Evolutionary conservation across 1,140 invertebrate genomes (phyloP).

Genomic region (Adelges cooleyi): DNA sequence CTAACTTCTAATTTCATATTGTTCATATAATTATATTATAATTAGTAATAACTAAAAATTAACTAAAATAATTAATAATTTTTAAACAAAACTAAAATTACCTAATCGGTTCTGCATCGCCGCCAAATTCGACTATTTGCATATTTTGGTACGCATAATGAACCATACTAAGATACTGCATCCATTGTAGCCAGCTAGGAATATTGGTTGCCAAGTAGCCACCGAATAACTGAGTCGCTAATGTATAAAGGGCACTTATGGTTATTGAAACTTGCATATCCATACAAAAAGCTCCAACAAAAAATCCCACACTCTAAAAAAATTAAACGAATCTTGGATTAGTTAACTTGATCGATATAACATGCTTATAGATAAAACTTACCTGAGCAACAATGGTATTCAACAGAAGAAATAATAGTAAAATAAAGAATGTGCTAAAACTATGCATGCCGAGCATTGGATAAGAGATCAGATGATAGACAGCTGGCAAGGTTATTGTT

Average conservation of each 20-base stretch:
- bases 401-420: conserved; percentile 60
- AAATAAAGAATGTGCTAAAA: conserved; percentile 53
- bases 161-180: conserved; percentile 65
- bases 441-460: conserved; percentile 58
- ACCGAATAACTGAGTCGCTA: conserved; percentile 69
- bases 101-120: conserved; percentile 54
- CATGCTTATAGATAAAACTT: conserved; percentile 28
- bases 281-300: conserved; percentile 68
- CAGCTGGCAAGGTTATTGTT: conserved; percentile 61
- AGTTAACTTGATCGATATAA: not conserved
- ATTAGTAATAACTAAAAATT: too few species aligned
- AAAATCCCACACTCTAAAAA: conserved; percentile 65
- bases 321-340: not conserved
- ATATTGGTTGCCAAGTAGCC: conserved; percentile 70
- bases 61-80: too few species aligned
- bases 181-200: conserved; percentile 66
- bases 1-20: too few species aligned
- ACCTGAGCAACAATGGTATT: conserved; percentile 67
- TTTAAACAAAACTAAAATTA: too few species aligned
- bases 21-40: too few species aligned
- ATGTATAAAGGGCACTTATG: conserved; percentile 64
- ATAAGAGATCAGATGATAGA: conserved; percentile 69
- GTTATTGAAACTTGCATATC: conserved; percentile 72
- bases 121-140: conserved; percentile 69
- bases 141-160: conserved; percentile 78